A percentile compares a stretch with the other conserved stretches of the same genome.
Conservation (phyloP, 2,797 vertebrate species). For the Capromys pilorides region DNA sequence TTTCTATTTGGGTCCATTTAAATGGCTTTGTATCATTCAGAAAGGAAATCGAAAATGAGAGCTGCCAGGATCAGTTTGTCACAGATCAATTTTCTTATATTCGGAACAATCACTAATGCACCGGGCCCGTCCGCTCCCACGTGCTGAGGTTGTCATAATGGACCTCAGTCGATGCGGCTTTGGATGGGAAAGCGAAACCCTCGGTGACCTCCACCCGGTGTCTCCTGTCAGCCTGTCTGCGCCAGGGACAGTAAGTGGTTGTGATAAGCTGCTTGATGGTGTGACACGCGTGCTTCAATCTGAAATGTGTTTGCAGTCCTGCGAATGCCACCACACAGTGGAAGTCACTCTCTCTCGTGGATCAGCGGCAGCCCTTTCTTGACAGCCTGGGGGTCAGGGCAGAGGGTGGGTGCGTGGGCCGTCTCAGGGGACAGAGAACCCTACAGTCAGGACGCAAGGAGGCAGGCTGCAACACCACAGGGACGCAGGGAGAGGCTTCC, state of each 20-base stretch:
- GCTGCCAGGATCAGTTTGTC: slow-evolving; percentile 75
- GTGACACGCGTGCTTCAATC: neutral
- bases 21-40: slow-evolving; percentile 70
- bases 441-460: no score
- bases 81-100: slow-evolving; percentile 64
- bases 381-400: fast-evolving
- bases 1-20: slow-evolving; percentile 57
- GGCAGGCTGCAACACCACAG: fast-evolving
- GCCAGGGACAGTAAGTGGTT: slow-evolving; percentile 44
- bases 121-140: fast-evolving
- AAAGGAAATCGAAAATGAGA: slow-evolving; percentile 77
- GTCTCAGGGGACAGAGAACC: no score
- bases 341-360: neutral
- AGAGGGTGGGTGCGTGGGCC: fast-evolving
- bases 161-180: slow-evolving; percentile 52
- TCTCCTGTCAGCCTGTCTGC: slow-evolving; percentile 44
- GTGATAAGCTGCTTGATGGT: slow-evolving; percentile 38
- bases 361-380: neutral
- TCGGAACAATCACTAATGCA: slow-evolving; percentile 53
- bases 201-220: neutral
- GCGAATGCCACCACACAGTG: neutral
- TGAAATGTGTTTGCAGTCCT: slow-evolving; percentile 16
- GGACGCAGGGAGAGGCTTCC: neutral
- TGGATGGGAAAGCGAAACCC: slow-evolving; percentile 42
- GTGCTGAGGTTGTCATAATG: slow-evolving; percentile 43